A percentile compares a stretch with the other conserved stretches of the same genome.
These are phyloP conservation scores for Euclidia mi DNA, from an alignment of 2,888 invertebrate species.

Conservation along the genomic window DNA sequence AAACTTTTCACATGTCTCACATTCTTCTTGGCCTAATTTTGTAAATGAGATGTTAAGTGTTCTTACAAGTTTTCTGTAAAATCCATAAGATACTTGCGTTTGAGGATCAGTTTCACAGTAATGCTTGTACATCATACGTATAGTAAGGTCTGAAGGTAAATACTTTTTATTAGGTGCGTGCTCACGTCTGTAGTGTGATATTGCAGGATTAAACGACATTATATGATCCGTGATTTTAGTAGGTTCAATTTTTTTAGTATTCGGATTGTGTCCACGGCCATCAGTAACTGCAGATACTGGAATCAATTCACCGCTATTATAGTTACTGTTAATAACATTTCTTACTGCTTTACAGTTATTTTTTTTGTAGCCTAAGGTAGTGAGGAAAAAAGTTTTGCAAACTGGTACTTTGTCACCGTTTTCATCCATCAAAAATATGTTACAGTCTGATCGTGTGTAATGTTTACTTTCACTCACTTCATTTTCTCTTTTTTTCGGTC, in stretches of 20 bases:
- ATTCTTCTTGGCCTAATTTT: no score
- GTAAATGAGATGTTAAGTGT: no score
- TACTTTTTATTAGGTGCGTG: conserved; percentile 44
- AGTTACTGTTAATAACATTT: conserved; percentile 3
- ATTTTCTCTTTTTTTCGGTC: conserved; percentile 18
- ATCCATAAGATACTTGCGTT: no score
- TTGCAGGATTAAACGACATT: conserved; percentile 32
- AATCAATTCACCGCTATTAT: no score
- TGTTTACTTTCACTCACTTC: conserved; percentile 11
- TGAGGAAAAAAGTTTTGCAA: no score
- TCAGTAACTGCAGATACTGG: no score
- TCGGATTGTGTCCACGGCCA: no score
- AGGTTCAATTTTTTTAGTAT: no score
- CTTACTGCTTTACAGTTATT: conserved; percentile 23
- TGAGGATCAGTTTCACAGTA: no score
- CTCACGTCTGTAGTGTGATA: conserved; percentile 42
- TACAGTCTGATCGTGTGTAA: conserved; percentile 21
- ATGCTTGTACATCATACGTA: conserved; percentile 24
- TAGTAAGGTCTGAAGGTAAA: no score
- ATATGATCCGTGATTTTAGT: conserved; percentile 29
- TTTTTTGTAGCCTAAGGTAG: conserved; percentile 23
- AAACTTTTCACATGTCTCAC: no score
- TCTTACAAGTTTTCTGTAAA: no score
- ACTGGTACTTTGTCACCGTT: conserved; percentile 23
- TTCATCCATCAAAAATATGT: conserved; percentile 24